Evolutionary conservation across 1,140 invertebrate species (phyloP).

Genomic region (Euura saliciscinereae): DNA sequence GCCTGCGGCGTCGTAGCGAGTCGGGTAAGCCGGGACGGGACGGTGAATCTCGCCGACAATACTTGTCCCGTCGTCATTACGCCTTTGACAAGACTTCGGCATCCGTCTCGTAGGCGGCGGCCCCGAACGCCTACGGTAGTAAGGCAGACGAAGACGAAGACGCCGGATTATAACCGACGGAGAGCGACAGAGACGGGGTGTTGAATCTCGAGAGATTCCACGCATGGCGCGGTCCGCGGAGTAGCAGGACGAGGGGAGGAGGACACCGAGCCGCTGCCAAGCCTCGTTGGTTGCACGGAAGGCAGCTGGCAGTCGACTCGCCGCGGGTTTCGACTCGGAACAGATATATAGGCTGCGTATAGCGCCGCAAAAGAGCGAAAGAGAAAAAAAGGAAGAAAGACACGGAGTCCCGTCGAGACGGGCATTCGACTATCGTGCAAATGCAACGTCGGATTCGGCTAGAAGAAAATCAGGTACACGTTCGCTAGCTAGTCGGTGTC

Average conservation of each 20-base stretch:
- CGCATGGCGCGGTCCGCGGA: slow-evolving; percentile 32
- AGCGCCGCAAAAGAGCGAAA: slow-evolving; percentile 19
- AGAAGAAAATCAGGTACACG: too few species aligned
- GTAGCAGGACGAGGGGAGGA: slow-evolving; percentile 39
- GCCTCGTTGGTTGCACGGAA: slow-evolving; percentile 53
- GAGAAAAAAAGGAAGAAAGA: neutral
- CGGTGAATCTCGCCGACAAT: slow-evolving; percentile 41
- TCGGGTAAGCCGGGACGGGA: slow-evolving; percentile 54
- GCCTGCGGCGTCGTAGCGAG: slow-evolving; percentile 29
- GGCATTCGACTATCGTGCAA: too few species aligned
- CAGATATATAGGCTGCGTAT: slow-evolving; percentile 2
- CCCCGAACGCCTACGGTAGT: slow-evolving; percentile 22
- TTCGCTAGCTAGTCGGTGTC: neutral
- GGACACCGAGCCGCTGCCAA: slow-evolving; percentile 38
- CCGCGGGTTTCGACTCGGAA: slow-evolving; percentile 24
- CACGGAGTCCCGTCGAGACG: neutral
- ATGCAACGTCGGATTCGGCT: too few species aligned
- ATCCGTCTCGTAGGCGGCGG: slow-evolving; percentile 30
- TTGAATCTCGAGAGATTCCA: slow-evolving; percentile 52
- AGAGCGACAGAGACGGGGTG: slow-evolving; percentile 12
- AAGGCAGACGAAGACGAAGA: slow-evolving; percentile 24
- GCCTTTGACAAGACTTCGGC: slow-evolving; percentile 52
- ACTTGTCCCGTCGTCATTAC: slow-evolving; percentile 35
- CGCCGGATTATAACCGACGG: slow-evolving; percentile 13
- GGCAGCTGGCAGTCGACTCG: slow-evolving; percentile 55